phyloP scores from a whole-genome alignment of 2,797 vertebrate genomes.

The Enteromius fasciolatus region DNA sequence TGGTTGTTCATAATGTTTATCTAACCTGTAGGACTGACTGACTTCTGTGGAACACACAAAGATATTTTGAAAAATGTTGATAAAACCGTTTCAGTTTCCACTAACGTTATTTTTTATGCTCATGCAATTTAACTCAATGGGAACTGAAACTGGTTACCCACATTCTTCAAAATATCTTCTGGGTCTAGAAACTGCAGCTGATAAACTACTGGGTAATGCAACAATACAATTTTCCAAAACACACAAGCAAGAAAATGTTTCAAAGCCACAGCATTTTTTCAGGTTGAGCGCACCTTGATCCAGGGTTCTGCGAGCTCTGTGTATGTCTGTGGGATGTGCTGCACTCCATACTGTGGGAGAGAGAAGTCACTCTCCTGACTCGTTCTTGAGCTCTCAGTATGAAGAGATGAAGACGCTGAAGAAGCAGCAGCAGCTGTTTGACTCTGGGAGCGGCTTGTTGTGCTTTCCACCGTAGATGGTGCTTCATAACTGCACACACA shows the following conservation, averaged over 20 bases:
- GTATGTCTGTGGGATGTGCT: constrained; percentile 85
- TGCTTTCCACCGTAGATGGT: constrained; percentile 78
- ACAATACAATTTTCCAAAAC: not conserved
- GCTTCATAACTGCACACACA: constrained; percentile 79
- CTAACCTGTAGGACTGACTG: not conserved
- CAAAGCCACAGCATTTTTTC: not conserved
- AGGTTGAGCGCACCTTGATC: constrained; percentile 79
- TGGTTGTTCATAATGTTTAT: not conserved
- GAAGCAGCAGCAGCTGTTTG: constrained; percentile 71
- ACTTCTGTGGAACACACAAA: not conserved
- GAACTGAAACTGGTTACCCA: not conserved
- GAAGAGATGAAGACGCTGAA: constrained; percentile 67
- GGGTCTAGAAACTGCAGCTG: not conserved
- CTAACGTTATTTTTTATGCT: not conserved
- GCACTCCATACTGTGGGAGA: constrained; percentile 83
- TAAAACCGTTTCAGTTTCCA: not conserved
- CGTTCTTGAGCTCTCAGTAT: constrained; percentile 71
- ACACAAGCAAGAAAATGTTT: not conserved
- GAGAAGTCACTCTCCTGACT: constrained; percentile 79
- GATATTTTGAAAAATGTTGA: too few species aligned
- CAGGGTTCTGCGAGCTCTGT: constrained; percentile 87
- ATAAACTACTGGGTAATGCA: not conserved
- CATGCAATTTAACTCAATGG: not conserved
- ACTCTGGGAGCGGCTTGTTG: constrained; percentile 69
- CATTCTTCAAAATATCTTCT: not conserved